Conservation (phyloP, 2,113 vertebrate genomes). For the Amphiprion percula region DNA sequence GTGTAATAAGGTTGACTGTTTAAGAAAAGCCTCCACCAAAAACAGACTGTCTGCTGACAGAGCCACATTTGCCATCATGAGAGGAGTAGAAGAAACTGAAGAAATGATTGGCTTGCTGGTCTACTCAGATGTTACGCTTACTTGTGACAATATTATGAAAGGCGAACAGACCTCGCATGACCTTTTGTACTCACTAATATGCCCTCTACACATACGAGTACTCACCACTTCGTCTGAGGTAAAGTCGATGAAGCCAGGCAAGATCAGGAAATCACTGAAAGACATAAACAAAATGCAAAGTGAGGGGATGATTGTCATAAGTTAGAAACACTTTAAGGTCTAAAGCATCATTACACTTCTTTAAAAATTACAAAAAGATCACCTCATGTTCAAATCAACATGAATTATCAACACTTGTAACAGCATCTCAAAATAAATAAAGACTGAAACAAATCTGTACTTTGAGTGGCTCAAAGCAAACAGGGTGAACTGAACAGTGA, state of each 20-base stretch:
- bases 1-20: conserved; percentile 21
- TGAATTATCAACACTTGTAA: not conserved
- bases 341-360: not conserved
- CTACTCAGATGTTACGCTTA: not conserved
- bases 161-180: not conserved
- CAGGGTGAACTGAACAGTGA: not conserved
- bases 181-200: not conserved
- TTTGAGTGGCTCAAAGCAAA: not conserved
- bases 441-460: not conserved
- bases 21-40: not conserved
- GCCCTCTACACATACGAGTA: not conserved
- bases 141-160: not conserved
- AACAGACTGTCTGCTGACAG: not conserved
- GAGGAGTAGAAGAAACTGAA: not conserved
- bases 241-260: conserved; percentile 83
- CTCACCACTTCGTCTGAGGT: conserved; percentile 84
- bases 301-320: not conserved
- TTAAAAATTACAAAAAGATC: not conserved
- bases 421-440: not conserved
- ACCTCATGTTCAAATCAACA: not conserved
- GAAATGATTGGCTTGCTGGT: not conserved
- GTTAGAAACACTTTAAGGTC: not conserved
- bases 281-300: conserved; percentile 59
- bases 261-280: conserved; percentile 83
- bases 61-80: not conserved